phyloP scores from a whole-genome alignment of 2,113 vertebrate genomes.

The Cairina moschata region DNA sequence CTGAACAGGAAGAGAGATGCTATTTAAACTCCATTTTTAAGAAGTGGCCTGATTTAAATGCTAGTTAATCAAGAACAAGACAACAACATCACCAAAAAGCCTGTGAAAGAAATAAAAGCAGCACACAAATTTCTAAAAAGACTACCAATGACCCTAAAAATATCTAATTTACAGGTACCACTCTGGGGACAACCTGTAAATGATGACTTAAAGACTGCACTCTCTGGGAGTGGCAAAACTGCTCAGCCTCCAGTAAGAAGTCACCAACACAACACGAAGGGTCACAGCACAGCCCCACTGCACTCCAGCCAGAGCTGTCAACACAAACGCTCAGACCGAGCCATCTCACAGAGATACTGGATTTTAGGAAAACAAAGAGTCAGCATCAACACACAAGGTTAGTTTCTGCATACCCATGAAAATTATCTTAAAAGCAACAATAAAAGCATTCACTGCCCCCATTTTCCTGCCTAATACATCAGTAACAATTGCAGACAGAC shows the following conservation, averaged over 20 bases:
- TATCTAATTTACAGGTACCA: background rate
- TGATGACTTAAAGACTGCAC: background rate
- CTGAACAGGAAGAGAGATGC: background rate
- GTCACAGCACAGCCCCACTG: background rate
- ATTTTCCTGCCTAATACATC: background rate
- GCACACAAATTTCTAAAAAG: background rate
- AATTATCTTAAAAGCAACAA: background rate
- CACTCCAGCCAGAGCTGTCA: background rate
- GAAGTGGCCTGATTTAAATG: background rate
- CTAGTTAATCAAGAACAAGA: background rate
- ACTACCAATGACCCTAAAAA: background rate
- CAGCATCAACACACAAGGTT: background rate
- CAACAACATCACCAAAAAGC: background rate
- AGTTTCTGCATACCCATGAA: background rate
- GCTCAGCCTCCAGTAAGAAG: background rate
- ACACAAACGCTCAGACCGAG: background rate
- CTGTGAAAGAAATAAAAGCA: background rate
- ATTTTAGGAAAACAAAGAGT: background rate
- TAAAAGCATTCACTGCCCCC: background rate
- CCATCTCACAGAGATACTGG: background rate
- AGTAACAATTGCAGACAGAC: background rate
- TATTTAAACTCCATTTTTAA: background rate
- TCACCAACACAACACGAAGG: background rate
- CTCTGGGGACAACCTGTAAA: background rate
- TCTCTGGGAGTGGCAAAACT: background rate